A percentile compares a stretch with the other conserved stretches of the same genome.
Conservation (phyloP, 1,140 invertebrate genomes). For the Drosophila suzukii region DNA sequence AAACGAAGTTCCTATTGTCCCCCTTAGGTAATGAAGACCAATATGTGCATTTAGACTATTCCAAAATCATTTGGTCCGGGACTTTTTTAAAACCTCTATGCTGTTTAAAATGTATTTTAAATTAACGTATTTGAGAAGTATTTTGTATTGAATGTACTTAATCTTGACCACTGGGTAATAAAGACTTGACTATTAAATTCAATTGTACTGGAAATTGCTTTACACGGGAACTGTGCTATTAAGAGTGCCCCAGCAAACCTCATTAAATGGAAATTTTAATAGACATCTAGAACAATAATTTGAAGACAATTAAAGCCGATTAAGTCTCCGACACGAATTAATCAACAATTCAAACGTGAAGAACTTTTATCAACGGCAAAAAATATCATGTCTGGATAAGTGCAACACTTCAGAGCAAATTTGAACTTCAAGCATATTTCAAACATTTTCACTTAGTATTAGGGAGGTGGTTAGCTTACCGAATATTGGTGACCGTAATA, state of each 20-base stretch:
- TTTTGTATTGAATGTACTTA: background rate
- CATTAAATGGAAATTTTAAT: background rate
- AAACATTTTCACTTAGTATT: background rate
- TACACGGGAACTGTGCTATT: background rate
- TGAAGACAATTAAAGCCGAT: no score
- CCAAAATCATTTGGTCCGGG: background rate
- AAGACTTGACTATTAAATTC: no score
- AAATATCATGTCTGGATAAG: background rate
- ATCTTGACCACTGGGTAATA: no score
- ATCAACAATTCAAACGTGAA: no score
- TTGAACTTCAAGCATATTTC: background rate
- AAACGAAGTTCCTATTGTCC: no score
- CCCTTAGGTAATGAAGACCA: background rate
- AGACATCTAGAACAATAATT: background rate
- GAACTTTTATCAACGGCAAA: no score
- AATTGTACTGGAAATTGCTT: background rate
- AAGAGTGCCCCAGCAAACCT: background rate
- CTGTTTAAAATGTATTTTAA: background rate
- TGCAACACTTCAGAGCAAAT: no score
- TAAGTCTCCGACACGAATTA: no score
- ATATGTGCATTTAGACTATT: background rate
- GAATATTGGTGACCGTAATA: slow-evolving; percentile 90
- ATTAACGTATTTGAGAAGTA: background rate
- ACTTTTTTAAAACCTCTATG: background rate
- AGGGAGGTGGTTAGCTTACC: slow-evolving; percentile 84